Evolutionary conservation across 2,888 invertebrate species (phyloP).

Genomic region (Drosophila subsilvestris): DNA sequence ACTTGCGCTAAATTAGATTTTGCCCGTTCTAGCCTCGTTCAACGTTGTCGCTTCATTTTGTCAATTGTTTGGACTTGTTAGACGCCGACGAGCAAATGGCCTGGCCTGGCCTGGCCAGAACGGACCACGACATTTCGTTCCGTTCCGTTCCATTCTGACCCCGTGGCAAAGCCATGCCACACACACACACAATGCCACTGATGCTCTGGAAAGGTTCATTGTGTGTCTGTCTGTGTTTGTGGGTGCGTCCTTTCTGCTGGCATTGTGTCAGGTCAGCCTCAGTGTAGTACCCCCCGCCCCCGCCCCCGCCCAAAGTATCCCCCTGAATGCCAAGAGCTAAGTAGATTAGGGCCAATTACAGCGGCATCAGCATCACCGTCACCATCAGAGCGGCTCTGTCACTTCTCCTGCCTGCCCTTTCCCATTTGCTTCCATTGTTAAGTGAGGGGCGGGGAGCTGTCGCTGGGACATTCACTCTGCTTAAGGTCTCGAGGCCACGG

Average conservation of each 20-base stretch:
- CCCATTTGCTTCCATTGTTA: neutral
- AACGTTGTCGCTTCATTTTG: conserved; percentile 71
- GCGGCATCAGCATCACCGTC: conserved; percentile 44
- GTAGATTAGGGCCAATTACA: conserved; percentile 74
- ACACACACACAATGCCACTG: conserved; percentile 48
- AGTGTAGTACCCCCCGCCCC: conserved; percentile 6
- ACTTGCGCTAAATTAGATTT: conserved; percentile 74
- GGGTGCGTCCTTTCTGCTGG: conserved; percentile 32
- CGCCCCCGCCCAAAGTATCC: too few species aligned
- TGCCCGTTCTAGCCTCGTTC: conserved; percentile 59
- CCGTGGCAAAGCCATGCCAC: neutral
- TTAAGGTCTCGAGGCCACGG: conserved; percentile 17
- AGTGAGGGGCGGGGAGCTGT: neutral
- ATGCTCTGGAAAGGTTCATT: conserved; percentile 53
- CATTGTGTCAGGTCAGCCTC: conserved; percentile 54
- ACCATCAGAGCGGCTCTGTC: conserved; percentile 31
- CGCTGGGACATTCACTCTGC: neutral
- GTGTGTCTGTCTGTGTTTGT: conserved; percentile 46
- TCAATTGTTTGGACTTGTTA: conserved; percentile 62
- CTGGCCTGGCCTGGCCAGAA: conserved; percentile 60
- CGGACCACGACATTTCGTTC: neutral
- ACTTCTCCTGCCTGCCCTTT: conserved; percentile 11
- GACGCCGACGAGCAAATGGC: conserved; percentile 63
- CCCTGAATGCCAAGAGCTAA: conserved; percentile 58
- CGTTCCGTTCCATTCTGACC: neutral